Conservation (phyloP, 1,140 invertebrate genomes). For the Trichonephila inaurata region DNA sequence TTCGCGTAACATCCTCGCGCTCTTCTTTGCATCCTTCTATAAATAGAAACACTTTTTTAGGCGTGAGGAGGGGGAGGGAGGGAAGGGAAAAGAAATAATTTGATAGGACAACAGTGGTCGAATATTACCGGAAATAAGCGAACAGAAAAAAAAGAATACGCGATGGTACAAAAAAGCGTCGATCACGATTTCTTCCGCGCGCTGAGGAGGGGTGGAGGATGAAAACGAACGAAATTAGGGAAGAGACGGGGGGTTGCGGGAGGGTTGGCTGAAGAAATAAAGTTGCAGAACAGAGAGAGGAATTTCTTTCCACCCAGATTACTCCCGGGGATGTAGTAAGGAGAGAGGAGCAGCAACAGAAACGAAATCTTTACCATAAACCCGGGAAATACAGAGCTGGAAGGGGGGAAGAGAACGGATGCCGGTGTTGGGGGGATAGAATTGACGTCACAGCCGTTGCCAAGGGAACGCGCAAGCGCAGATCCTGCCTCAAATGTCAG, state of each 20-base stretch:
- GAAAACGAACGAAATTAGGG: constrained; percentile 22
- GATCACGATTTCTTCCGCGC: constrained; percentile 39
- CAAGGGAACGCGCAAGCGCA: constrained; percentile 48
- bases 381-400: constrained; percentile 1
- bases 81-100: not conserved
- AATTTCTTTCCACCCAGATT: constrained; percentile 45
- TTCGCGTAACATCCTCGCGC: not conserved
- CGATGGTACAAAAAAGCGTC: not conserved
- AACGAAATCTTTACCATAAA: constrained; percentile 71
- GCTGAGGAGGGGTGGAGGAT: not conserved
- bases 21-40: not conserved
- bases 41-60: constrained; percentile 27
- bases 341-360: constrained; percentile 29
- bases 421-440: not conserved
- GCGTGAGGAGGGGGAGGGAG: no score
- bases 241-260: not conserved
- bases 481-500: constrained; percentile 63
- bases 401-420: not conserved
- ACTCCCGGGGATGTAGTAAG: constrained; percentile 4
- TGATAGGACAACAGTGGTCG: constrained; percentile 22
- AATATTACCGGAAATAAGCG: not conserved
- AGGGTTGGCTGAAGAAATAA: not conserved
- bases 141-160: not conserved
- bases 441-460: constrained; percentile 60
- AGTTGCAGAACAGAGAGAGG: constrained; percentile 31